Evolutionary conservation across 2,888 invertebrate genomes (phyloP).

Genomic region (Nymphalis urticae): DNA sequence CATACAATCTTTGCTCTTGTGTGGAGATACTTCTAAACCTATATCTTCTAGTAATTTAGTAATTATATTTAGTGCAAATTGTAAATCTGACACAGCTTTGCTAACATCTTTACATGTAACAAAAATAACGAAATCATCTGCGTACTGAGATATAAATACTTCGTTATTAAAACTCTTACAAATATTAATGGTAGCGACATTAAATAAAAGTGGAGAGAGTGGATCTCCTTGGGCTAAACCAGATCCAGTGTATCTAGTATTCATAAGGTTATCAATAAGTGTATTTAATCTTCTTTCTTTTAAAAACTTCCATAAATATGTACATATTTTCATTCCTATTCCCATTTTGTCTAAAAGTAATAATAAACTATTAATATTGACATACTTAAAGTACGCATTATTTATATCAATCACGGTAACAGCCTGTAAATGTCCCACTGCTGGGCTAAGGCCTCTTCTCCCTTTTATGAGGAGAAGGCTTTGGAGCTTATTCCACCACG

Average conservation of each 20-base stretch:
- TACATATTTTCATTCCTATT: constrained; percentile 12
- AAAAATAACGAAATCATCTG: constrained; percentile 41
- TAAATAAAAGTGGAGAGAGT: constrained; percentile 41
- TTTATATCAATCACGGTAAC: not conserved
- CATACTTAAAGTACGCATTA: constrained; percentile 30
- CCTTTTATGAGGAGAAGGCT: no score
- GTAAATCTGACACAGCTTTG: not conserved
- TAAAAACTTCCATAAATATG: constrained; percentile 30
- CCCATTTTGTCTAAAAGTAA: constrained; percentile 10
- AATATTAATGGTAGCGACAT: constrained; percentile 21
- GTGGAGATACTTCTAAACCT: constrained; percentile 36
- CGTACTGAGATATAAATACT: constrained; percentile 35
- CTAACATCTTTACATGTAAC: constrained; percentile 14
- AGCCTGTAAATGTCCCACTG: no score
- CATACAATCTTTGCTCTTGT: constrained; percentile 41
- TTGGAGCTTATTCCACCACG: no score
- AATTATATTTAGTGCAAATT: constrained; percentile 12
- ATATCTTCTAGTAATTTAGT: constrained; percentile 12
- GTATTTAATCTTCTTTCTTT: constrained; percentile 21
- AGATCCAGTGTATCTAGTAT: not conserved
- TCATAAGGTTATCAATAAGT: not conserved
- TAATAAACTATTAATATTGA: constrained; percentile 11
- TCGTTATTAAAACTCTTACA: not conserved
- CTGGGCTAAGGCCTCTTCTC: no score
- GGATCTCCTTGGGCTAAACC: constrained; percentile 38